Evolutionary conservation across 2,888 invertebrate species (phyloP), one percentile per base, ranked within the genome.

Genomic region (Pseudanteris insignis): DNA sequence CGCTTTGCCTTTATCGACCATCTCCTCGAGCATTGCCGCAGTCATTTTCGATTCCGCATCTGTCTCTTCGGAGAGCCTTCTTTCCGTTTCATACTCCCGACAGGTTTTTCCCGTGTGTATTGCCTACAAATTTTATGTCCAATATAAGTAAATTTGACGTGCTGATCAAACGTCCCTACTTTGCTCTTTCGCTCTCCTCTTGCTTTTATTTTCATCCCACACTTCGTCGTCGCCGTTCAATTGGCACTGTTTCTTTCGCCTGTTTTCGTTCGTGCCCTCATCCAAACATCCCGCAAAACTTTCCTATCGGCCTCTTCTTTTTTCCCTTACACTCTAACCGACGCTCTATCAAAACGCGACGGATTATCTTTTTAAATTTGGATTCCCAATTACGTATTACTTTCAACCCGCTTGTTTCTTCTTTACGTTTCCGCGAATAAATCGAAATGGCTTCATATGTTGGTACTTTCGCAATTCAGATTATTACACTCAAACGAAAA

Each of bases 1-100:
- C 0, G 94, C 95, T 81, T 94, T 92, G 0, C 94, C 94, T 51
- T 88, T 85, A 18, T 86, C 84, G 40, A 94, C 88, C 86, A 95
- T 87, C 58, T 89, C 88, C 79, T 90, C 87, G n/a, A 94, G 81
- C 84, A 92, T 87, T 26, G 88, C 86, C 67, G 87, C 86, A 0
- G 94, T 94, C 66, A 89, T 86, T 70, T 84, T 85, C 10, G 88
- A 85, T 70, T 88, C 88, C 37, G 85, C 83, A 72, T 87, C 87
- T 5, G 87, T 86, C 63, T 89, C 87, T 38, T 85, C 84, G 8
- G 87, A 84, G 63, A 86, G 81, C 58, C 84, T 83, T 10, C 87
- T 70, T 57, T 84, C 82, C 53, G 87, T 85, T 75, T 91, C 92
- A 79, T 92, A 91, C 75, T 92, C 87, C 66, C 89, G 88, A 77